These are phyloP conservation scores for Cyprinus carpio DNA, from an alignment of 2,113 vertebrate genomes.

Conservation along the genomic window DNA sequence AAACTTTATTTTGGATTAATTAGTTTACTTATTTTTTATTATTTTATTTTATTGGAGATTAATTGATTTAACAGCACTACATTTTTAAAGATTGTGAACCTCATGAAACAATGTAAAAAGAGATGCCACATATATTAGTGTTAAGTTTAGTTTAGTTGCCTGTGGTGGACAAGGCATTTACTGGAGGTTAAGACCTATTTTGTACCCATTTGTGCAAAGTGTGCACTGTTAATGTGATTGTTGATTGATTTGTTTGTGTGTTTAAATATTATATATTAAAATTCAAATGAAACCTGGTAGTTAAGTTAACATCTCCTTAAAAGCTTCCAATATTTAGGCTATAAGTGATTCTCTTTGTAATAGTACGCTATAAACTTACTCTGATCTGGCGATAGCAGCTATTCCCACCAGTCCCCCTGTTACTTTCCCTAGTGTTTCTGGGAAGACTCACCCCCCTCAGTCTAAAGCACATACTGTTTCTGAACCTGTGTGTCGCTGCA, in stretches of 20 bases:
- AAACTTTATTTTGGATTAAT: too few relatives aligned
- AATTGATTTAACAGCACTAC: too few relatives aligned
- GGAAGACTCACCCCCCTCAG: slow-evolving; percentile 35
- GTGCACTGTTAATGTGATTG: neutral
- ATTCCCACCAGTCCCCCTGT: slow-evolving; percentile 3
- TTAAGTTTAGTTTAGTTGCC: neutral
- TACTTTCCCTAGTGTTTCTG: slow-evolving; percentile 48
- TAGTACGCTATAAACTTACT: neutral
- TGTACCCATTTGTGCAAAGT: neutral
- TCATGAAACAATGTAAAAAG: neutral
- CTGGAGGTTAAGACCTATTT: neutral
- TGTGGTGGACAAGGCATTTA: neutral
- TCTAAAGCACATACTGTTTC: slow-evolving; percentile 43
- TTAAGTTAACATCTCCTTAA: neutral
- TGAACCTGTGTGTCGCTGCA: slow-evolving; percentile 39
- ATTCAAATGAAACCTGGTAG: slow-evolving; percentile 3
- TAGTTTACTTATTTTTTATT: too few relatives aligned
- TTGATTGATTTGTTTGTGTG: neutral
- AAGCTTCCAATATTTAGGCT: neutral
- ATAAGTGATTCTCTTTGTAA: neutral
- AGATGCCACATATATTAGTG: neutral
- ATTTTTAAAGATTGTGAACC: too few relatives aligned
- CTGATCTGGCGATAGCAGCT: slow-evolving; percentile 23
- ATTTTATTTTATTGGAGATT: too few relatives aligned
- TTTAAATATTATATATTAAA: neutral